Base-by-base conservation (phyloP, 2,113 vertebrate genomes). In the Psittacula cyanocephala region DNA sequence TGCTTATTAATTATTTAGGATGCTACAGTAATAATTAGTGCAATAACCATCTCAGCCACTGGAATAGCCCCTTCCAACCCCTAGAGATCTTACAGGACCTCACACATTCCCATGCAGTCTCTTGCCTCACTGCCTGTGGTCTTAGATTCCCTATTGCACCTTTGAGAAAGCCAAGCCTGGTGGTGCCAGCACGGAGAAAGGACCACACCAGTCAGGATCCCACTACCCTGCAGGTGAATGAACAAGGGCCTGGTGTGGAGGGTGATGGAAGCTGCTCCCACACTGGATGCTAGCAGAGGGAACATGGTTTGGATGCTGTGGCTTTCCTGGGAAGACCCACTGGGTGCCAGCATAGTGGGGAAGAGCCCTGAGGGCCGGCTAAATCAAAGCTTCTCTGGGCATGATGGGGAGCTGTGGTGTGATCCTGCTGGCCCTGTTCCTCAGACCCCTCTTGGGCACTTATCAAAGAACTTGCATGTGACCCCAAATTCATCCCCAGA, bases 1-100 rank as follows among this genome's bases (percentile, higher is more conserved):
- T 14, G 7, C 59, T 35, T 72, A 76, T 89, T 78, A 86, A 95
- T 92, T 93, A 82, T 92, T 91, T 65, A 95, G 70, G 74, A 68
- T 59, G 62, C 43, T 60, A 62, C 29, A 46, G 25, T 50, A 72
- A 89, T 89, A 79, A 92, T 92, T 74, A 65, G 49, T n/a, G 44
- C 15, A 53, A 46, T 81, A 90, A 91, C 71, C 15, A 76, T 47
- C 57, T 83, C 35, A 46, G 65, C 20, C 68, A 55, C 47, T 44
- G 33, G 83, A 86, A 81, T 44, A 85, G 35, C 43, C 49, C 47
- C 11, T 81, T 89, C 17, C 53, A 65, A 27, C 24, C 41, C 35
- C 44, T 57, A n/a, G 52, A 37, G 59, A 29, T 47, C 49, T 52
- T 11, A 19, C 20, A 60, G 69, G n/a, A 46, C 31, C n/a, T 53